These are phyloP conservation scores for Hedya salicella DNA, from an alignment of 2,888 invertebrate species.

Conservation along the genomic window DNA sequence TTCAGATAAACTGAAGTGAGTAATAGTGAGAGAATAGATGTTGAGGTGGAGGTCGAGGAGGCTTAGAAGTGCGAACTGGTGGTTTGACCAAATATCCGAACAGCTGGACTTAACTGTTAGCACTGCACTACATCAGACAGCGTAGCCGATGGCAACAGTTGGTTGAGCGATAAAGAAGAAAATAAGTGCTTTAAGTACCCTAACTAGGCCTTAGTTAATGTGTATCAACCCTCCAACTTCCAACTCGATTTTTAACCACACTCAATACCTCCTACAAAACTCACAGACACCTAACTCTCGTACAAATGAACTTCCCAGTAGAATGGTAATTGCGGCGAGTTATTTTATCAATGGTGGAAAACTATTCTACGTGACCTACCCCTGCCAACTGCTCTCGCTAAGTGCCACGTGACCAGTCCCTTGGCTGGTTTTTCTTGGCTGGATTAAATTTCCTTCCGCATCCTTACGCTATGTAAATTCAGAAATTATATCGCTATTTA, in stretches of 20 bases:
- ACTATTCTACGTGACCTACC: constrained; percentile 44
- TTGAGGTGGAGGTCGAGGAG: too few species aligned
- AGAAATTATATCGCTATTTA: not conserved
- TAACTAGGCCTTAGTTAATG: too few species aligned
- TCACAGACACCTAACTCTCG: not conserved
- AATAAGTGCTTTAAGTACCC: too few species aligned
- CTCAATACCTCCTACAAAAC: not conserved
- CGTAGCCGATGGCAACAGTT: too few species aligned
- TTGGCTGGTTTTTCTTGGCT: constrained; percentile 27
- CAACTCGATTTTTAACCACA: not conserved
- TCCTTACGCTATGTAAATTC: constrained; percentile 23
- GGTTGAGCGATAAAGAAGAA: too few species aligned
- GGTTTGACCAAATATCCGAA: too few species aligned
- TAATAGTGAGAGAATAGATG: too few species aligned
- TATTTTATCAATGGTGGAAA: constrained; percentile 37
- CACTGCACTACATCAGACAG: too few species aligned
- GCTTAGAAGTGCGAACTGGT: too few species aligned
- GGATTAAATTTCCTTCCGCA: constrained; percentile 41
- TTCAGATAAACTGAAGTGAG: too few species aligned
- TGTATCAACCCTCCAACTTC: not conserved
- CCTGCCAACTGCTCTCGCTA: constrained; percentile 35
- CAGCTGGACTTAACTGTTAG: too few species aligned
- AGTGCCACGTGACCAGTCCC: constrained; percentile 38
- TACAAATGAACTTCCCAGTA: constrained; percentile 13
- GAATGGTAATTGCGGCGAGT: constrained; percentile 31